A percentile compares a stretch with the other conserved stretches of the same genome.
These are phyloP conservation scores for Muraenolepis orangiensis DNA, from an alignment of 2,797 vertebrate species.

Conservation along the genomic window DNA sequence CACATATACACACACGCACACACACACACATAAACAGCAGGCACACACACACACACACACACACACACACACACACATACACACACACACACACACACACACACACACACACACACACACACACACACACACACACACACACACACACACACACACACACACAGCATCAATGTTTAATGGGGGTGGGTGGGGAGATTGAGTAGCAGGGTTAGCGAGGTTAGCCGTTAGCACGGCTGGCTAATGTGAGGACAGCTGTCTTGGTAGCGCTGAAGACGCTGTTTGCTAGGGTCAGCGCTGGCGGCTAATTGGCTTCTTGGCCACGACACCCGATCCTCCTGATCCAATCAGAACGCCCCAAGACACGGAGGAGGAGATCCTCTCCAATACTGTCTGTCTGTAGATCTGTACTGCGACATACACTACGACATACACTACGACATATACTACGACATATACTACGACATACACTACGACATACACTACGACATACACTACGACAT, in stretches of 20 bases:
- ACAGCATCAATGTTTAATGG: slow-evolving; percentile 62
- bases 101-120: slow-evolving; percentile 13
- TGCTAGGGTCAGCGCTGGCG: slow-evolving; percentile 38
- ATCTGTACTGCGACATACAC: background rate
- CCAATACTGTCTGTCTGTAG: no score
- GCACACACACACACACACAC: background rate
- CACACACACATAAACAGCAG: slow-evolving; percentile 47
- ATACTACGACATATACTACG: no score
- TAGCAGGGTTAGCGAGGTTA: slow-evolving; percentile 27
- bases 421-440: no score
- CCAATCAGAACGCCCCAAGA: slow-evolving; percentile 60
- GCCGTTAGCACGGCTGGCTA: slow-evolving; percentile 45
- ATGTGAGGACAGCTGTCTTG: slow-evolving; percentile 54
- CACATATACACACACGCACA: slow-evolving; percentile 18
- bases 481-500: no score
- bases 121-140: background rate
- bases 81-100: slow-evolving; percentile 17
- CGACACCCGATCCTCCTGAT: slow-evolving; percentile 59
- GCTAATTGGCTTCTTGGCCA: slow-evolving; percentile 63
- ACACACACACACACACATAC: background rate
- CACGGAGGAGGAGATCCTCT: slow-evolving; percentile 23
- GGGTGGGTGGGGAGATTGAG: background rate
- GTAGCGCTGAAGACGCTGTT: slow-evolving; percentile 27
- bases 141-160: slow-evolving; percentile 48
- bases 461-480: no score